phyloP scores from a whole-genome alignment of 2,888 invertebrate species.

The Himalopsyche kuldschensis region DNA sequence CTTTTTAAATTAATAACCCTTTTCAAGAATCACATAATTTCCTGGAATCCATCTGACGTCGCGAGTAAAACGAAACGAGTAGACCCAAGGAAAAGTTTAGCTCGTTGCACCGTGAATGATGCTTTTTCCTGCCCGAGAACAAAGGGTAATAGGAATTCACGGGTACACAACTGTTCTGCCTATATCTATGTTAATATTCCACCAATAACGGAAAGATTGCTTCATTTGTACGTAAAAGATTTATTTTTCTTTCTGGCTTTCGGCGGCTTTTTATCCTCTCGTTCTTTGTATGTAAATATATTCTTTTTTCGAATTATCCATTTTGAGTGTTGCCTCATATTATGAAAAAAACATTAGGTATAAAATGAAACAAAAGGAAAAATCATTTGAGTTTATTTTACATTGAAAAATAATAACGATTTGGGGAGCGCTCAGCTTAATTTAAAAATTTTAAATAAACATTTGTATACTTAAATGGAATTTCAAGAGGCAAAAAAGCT shows the following conservation, averaged over 20 bases:
- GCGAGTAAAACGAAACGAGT: background rate
- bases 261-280: background rate
- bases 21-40: background rate
- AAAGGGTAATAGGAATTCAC: background rate
- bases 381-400: background rate
- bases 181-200: slow-evolving; percentile 15
- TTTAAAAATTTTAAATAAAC: background rate
- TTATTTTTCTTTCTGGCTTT: slow-evolving; percentile 20
- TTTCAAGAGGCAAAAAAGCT: too few species aligned
- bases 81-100: too few species aligned
- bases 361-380: background rate
- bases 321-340: background rate
- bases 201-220: slow-evolving; percentile 18
- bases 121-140: background rate
- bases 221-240: slow-evolving; percentile 21
- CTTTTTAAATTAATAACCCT: background rate
- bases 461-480: too few species aligned
- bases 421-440: background rate
- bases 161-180: background rate
- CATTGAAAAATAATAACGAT: background rate
- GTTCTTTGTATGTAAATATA: background rate
- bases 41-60: background rate
- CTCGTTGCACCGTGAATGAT: background rate
- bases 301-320: background rate
- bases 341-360: background rate